A percentile compares a stretch with the other conserved stretches of the same genome.
phyloP scores from a whole-genome alignment of 2,797 vertebrate genomes.

The Carapus acus region DNA sequence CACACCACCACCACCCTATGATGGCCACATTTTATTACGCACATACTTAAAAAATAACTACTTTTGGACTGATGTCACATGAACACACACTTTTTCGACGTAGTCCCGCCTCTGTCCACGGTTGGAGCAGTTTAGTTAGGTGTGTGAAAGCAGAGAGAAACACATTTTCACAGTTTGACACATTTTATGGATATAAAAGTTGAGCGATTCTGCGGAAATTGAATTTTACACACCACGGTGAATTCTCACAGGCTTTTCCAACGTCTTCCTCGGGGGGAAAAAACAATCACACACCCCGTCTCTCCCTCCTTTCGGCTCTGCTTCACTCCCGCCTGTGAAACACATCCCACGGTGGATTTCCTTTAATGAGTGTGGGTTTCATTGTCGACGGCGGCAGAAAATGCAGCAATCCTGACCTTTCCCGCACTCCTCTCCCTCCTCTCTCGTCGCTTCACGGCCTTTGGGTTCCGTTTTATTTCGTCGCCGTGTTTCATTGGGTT shows the following conservation, averaged over 20 bases:
- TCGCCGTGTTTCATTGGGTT: constrained; percentile 49
- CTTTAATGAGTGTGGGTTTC: too few species aligned
- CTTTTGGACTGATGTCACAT: constrained; percentile 1
- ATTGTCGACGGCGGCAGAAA: too few species aligned
- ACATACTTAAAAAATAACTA: neutral
- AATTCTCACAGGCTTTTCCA: too few species aligned
- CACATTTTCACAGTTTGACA: too few species aligned
- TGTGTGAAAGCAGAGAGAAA: neutral
- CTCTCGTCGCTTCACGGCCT: constrained; percentile 21
- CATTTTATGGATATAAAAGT: too few species aligned
- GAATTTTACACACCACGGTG: too few species aligned
- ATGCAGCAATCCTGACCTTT: constrained; percentile 40
- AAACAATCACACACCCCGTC: too few species aligned
- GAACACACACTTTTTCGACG: neutral
- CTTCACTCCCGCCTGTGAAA: too few species aligned
- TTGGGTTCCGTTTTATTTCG: constrained; percentile 48
- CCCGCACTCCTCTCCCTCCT: constrained; percentile 5
- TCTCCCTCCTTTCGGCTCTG: too few species aligned
- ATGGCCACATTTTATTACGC: constrained; percentile 1
- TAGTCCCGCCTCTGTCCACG: neutral
- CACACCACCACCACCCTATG: constrained; percentile 7
- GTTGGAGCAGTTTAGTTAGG: neutral
- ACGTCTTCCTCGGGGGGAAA: too few species aligned
- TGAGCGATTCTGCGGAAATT: too few species aligned
- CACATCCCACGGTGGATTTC: too few species aligned